Base-by-base conservation (phyloP, 2,888 invertebrate genomes). In the Idaea aversata region DNA sequence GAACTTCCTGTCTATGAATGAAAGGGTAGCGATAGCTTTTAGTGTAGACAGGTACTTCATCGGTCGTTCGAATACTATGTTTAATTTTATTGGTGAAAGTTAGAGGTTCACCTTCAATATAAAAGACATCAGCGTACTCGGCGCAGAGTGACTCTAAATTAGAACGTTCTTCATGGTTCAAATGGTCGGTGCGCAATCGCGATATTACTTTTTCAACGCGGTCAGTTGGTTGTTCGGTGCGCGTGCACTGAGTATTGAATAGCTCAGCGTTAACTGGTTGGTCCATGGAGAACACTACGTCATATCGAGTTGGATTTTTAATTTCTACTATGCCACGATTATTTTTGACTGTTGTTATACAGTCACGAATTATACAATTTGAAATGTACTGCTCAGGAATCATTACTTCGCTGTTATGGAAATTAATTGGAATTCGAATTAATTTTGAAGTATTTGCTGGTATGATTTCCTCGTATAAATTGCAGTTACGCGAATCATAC, bases 151-250 rank as follows among this genome's bases (percentile, higher is more conserved):
- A 13, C 34, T 66, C 63, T 64, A 77, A 67, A 47, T 80, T 77
- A 61, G 64, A 65, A 1, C 69, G 68, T 71, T 78, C 78, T 47
- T 81, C 79, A 0, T 62, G 57, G 34, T 79, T 78, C 15, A 80
- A 58, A 67, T 80, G 79, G 5, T 76, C 72, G 0, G 77, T 79
- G 5, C 79, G 74, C 5, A 81, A 62, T 0, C 75, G 74, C 15
- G 76, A 71, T 13, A 74, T 4, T 6, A 74, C 72, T 13, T 74
- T 67, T 6, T 70, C 34, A 0, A 59, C 68, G 25, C 76, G 75
- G 0, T 66, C 15, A 0, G 59, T 5, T 6, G 47, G 13, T 15
- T 57, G 60, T 38, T 71, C n/a, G 35, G 64, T 70, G 36, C 61
- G 76, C 72, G 7, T 62, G 63, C 63, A 72, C 63, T 77, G 63